Conservation (phyloP, 2,797 vertebrate genomes). For the Loriculus beryllinus region DNA sequence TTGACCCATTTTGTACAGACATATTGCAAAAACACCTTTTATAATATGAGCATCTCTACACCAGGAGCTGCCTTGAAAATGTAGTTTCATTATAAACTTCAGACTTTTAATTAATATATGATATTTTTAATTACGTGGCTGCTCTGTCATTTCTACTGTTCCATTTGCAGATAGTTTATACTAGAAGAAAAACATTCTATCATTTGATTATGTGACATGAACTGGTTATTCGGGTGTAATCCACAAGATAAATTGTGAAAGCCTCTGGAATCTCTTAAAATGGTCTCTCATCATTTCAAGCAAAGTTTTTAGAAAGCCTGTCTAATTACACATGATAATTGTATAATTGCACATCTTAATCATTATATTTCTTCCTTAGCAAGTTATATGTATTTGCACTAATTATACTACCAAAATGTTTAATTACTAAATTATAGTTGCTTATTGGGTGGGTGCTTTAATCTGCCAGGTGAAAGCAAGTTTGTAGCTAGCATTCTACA, state of each 20-base stretch:
- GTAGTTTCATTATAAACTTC: not conserved
- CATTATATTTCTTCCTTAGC: conserved; percentile 40
- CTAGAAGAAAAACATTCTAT: not conserved
- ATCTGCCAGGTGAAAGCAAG: not conserved
- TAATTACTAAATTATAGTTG: conserved; percentile 51
- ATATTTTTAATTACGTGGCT: not conserved
- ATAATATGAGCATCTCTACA: not conserved
- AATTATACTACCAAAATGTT: conserved; percentile 52
- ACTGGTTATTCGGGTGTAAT: not conserved
- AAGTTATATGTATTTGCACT: conserved; percentile 56
- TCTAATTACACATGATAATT: conserved; percentile 58
- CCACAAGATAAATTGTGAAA: not conserved
- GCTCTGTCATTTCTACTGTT: not conserved
- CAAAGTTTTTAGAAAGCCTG: conserved; percentile 19
- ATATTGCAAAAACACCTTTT: not conserved
- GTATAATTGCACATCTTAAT: conserved; percentile 56
- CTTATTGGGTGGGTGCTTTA: not conserved
- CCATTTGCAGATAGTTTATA: not conserved
- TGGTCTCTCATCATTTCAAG: not conserved
- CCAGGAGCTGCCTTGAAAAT: not conserved
- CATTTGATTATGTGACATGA: not conserved
- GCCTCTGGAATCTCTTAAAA: not conserved
- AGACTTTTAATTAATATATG: not conserved
- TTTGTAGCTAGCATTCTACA: not conserved
- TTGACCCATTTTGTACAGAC: not conserved